Evolutionary conservation across 2,888 invertebrate genomes (phyloP).

Genomic region (Acholoe squamosa): DNA sequence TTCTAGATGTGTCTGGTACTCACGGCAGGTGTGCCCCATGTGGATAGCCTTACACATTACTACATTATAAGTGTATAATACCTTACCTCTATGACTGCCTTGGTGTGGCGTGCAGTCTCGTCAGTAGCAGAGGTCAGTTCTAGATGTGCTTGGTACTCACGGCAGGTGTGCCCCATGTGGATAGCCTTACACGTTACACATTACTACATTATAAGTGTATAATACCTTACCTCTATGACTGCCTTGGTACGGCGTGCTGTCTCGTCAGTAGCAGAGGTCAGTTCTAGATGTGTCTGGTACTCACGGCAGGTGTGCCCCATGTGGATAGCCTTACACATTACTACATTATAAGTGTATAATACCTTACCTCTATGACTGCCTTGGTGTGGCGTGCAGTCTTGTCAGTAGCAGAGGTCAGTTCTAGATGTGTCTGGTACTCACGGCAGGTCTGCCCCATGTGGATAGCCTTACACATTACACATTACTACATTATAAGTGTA

Average conservation of each 20-base stretch:
- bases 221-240: conserved; percentile 89
- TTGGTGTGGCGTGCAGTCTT: conserved; percentile 90
- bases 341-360: too few relatives aligned
- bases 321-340: conserved; percentile 94
- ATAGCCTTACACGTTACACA: conserved; percentile 94
- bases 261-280: conserved; percentile 87
- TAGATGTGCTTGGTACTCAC: conserved; percentile 89
- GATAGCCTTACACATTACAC: conserved; percentile 93
- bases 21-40: conserved; percentile 90
- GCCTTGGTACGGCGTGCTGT: conserved; percentile 90
- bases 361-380: conserved; percentile 89
- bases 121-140: conserved; percentile 87
- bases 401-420: conserved; percentile 87
- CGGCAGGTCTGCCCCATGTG: conserved; percentile 92
- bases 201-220: too few relatives aligned
- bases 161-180: conserved; percentile 91
- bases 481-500: too few relatives aligned
- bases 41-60: conserved; percentile 95
- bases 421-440: conserved; percentile 89
- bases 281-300: conserved; percentile 88
- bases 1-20: conserved; percentile 89
- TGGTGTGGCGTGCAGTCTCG: conserved; percentile 89
- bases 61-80: too few relatives aligned
- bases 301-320: conserved; percentile 91
- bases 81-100: conserved; percentile 89